Evolutionary conservation across 2,797 vertebrate genomes (phyloP), one percentile per base, ranked within the genome.

Genomic region (Peromyscus eremicus): DNA sequence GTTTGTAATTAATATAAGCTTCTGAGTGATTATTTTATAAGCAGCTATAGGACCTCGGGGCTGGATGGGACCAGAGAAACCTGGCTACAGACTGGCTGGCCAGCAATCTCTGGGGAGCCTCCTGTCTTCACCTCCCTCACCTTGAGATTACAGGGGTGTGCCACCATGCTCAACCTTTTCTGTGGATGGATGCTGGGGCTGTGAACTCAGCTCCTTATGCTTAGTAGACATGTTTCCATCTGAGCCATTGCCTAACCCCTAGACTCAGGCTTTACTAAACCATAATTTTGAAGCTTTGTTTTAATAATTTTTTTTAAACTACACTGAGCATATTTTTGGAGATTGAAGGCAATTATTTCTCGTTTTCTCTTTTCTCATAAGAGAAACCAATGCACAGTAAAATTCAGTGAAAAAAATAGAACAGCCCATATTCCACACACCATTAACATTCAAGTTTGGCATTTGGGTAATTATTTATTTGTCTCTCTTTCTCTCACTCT

Each of bases 311-410:
- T 37, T 77, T 94, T 88, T 52, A 93, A 60, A 76, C 27, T 34
- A 46, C 6, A 57, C 32, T 90, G n/a, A 93, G 71, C 81, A 60
- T 93, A 73, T 71, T 93, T 68, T 68, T 94, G 92, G 60, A 32
- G 32, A 52, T 64, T 89, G 29, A 86, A 83, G 17, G 76, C 70
- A 83, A 43, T 87, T 82, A 86, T 84, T 94, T 94, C 77, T 94
- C 81, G 82, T 86, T 84, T 94, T 94, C 77, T 94, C 81, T 66
- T 87, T 91, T 91, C 43, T 95, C 37, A 66, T 66, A 84, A 91
- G 94, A 89, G 52, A 83, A 92, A 70, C 82, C 62, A 95, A 87
- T 83, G 4, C 21, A 71, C 37, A 70, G 79, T 95, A 80, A 89
- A 95, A 91, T 93, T 11, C 16, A 77, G 77, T 25, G 43, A 29